Evolutionary conservation across 2,888 invertebrate genomes (phyloP).

Genomic region (Sphinx pinastri): DNA sequence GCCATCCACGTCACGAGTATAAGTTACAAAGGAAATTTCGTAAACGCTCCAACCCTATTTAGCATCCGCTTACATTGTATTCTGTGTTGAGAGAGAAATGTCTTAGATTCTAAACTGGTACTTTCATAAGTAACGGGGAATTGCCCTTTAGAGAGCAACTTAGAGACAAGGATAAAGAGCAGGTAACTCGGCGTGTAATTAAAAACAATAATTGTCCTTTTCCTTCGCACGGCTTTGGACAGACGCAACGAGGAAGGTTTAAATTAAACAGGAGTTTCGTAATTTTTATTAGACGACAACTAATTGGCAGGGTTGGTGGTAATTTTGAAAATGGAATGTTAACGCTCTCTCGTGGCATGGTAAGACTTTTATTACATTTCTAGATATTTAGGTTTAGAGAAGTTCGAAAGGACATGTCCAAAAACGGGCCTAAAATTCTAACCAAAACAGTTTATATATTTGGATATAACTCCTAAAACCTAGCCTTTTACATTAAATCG

Average conservation of each 20-base stretch:
- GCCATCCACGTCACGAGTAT: slow-evolving; percentile 28
- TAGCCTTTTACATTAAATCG: too few species aligned
- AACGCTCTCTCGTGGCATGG: neutral
- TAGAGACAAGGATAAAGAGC: slow-evolving; percentile 11
- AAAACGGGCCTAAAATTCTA: too few species aligned
- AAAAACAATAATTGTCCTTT: slow-evolving; percentile 17
- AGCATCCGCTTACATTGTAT: slow-evolving; percentile 27
- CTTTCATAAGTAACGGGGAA: slow-evolving; percentile 11
- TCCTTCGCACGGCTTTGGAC: neutral
- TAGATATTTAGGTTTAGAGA: too few species aligned
- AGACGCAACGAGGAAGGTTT: neutral
- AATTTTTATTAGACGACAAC: neutral
- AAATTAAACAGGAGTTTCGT: neutral
- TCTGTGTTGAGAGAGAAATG: slow-evolving; percentile 33
- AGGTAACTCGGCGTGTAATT: slow-evolving; percentile 11
- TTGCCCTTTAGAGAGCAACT: neutral
- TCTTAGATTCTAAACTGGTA: slow-evolving; percentile 9
- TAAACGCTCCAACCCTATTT: slow-evolving; percentile 25
- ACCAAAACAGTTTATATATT: too few species aligned
- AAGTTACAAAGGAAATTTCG: slow-evolving; percentile 24
- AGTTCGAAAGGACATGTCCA: too few species aligned
- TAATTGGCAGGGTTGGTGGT: neutral
- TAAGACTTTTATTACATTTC: too few species aligned
- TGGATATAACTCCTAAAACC: too few species aligned
- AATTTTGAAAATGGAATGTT: neutral